These are phyloP conservation scores for Aphodius sticticus DNA, from an alignment of 2,888 invertebrate species.

Conservation along the genomic window DNA sequence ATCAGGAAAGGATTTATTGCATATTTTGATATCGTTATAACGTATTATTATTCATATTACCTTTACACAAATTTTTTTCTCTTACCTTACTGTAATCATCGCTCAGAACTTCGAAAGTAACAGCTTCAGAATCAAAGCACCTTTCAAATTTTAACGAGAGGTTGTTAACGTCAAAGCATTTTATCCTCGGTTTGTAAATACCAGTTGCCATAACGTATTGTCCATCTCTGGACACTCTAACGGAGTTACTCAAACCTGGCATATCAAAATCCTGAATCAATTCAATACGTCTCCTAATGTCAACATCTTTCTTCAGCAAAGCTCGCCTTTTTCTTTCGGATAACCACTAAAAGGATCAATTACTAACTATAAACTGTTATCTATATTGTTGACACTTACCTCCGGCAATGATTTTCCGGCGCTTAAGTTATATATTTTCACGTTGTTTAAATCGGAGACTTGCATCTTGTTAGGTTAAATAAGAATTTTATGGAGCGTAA, in stretches of 20 bases:
- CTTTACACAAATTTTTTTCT: too few species aligned
- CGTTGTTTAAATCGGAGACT: slow-evolving; percentile 91
- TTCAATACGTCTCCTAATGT: slow-evolving; percentile 89
- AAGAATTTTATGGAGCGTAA: neutral
- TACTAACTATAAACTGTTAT: slow-evolving; percentile 27
- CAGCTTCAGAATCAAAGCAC: slow-evolving; percentile 95
- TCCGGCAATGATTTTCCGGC: slow-evolving; percentile 97
- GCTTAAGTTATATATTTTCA: slow-evolving; percentile 98
- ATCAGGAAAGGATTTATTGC: too few species aligned
- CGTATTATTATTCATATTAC: too few species aligned
- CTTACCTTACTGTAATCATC: slow-evolving; percentile 95
- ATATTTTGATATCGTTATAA: too few species aligned
- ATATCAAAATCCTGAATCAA: slow-evolving; percentile 99
- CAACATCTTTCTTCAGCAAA: slow-evolving; percentile 87
- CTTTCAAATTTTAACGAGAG: slow-evolving; percentile 97
- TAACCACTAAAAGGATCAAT: slow-evolving; percentile 74
- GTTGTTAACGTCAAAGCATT: slow-evolving; percentile 96
- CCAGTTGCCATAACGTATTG: slow-evolving; percentile 93
- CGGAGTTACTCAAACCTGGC: slow-evolving; percentile 90
- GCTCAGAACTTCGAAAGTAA: slow-evolving; percentile 91
- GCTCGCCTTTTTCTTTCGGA: slow-evolving; percentile 83
- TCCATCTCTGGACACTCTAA: slow-evolving; percentile 88
- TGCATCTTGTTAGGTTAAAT: slow-evolving; percentile 72
- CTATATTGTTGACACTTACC: slow-evolving; percentile 66
- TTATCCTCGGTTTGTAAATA: slow-evolving; percentile 94